A percentile compares a stretch with the other conserved stretches of the same genome.
Evolutionary conservation across 2,888 invertebrate species (phyloP).

Genomic region (Catocala fraxini): DNA sequence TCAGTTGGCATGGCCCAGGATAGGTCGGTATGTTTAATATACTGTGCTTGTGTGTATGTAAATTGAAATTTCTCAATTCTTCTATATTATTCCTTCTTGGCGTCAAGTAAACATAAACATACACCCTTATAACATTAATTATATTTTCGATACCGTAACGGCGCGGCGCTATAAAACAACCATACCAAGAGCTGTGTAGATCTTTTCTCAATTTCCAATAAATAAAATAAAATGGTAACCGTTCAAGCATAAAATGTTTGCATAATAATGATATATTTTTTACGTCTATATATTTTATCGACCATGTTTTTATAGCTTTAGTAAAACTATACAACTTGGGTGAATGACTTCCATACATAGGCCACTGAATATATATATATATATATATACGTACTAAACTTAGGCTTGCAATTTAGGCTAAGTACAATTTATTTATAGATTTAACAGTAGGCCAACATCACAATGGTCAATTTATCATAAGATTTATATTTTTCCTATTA

Average conservation of each 20-base stretch:
- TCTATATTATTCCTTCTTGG: no score
- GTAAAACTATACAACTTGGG: conserved; percentile 1
- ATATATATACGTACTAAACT: conserved; percentile 1
- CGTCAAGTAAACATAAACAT: no score
- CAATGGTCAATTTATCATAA: conserved; percentile 38
- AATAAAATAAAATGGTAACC: conserved; percentile 1
- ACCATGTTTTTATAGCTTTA: conserved; percentile 8
- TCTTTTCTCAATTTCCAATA: background rate
- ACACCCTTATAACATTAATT: no score
- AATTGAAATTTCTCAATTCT: no score
- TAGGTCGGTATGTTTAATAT: no score
- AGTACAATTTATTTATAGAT: conserved; percentile 21
- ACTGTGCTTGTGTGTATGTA: no score
- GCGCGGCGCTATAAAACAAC: no score
- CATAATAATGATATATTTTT: conserved; percentile 13
- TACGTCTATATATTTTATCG: background rate
- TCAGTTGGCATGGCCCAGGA: no score
- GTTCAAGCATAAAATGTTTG: conserved; percentile 13
- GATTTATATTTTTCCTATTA: conserved; percentile 36
- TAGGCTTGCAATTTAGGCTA: conserved; percentile 25
- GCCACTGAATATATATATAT: background rate
- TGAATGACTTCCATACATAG: conserved; percentile 13
- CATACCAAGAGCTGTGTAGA: background rate
- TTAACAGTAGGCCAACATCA: conserved; percentile 17
- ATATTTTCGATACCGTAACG: no score